Evolutionary conservation across 2,113 vertebrate genomes (phyloP).

Genomic region (Anhinga rufa): DNA sequence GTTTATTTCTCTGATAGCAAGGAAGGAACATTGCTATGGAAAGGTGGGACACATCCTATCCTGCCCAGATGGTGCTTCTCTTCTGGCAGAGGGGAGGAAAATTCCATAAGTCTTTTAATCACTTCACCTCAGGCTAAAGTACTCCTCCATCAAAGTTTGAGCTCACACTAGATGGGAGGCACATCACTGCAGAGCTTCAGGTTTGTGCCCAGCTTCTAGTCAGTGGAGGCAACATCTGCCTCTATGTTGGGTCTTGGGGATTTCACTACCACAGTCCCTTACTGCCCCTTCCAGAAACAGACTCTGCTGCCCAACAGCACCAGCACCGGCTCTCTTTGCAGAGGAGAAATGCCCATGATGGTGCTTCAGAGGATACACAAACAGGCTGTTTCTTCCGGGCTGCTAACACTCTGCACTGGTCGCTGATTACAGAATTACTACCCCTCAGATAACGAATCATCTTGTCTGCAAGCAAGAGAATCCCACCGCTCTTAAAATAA

Average conservation of each 20-base stretch:
- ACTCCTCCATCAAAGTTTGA: neutral
- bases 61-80: neutral
- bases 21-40: neutral
- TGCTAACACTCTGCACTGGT: neutral
- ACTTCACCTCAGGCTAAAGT: neutral
- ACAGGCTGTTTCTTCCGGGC: neutral
- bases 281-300: neutral
- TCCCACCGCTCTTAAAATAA: neutral
- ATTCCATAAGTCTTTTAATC: neutral
- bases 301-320: neutral
- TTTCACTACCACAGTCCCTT: neutral
- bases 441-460: neutral
- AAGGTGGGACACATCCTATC: neutral
- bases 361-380: neutral
- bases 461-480: neutral
- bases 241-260: accelerated
- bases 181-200: neutral
- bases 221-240: neutral
- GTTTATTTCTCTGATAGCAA: neutral
- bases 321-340: neutral
- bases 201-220: neutral
- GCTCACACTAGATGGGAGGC: neutral
- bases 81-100: neutral
- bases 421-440: neutral
- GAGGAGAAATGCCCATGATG: neutral